These are phyloP conservation scores for Adoxophyes honmai DNA, from an alignment of 1,140 invertebrate genomes.

Conservation along the genomic window DNA sequence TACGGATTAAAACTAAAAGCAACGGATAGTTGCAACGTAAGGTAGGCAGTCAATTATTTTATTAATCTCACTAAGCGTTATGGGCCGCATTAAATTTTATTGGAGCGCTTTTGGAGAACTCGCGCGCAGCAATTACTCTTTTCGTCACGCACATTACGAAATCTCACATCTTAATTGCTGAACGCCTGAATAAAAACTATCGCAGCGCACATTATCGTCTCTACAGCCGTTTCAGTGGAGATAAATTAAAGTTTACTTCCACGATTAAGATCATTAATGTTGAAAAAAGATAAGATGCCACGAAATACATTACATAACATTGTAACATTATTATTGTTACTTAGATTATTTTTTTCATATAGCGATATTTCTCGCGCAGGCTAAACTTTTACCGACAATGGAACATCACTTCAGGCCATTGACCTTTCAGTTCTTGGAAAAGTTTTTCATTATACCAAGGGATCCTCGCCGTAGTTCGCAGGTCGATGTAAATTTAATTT, in stretches of 20 bases:
- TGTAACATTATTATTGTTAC: too few relatives aligned
- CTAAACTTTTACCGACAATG: too few relatives aligned
- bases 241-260: conserved; percentile 2
- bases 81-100: not conserved
- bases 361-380: too few relatives aligned
- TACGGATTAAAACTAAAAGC: too few relatives aligned
- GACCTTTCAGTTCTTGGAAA: too few relatives aligned
- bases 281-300: not conserved
- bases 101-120: conserved; percentile 6
- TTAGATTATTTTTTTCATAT: too few relatives aligned
- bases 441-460: too few relatives aligned
- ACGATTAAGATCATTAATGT: not conserved
- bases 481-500: not conserved
- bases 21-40: not conserved
- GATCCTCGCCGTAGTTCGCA: too few relatives aligned
- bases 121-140: not conserved
- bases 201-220: not conserved
- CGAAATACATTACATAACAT: not conserved
- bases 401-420: too few relatives aligned
- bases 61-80: not conserved
- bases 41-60: not conserved
- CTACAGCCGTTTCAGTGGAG: not conserved
- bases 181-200: not conserved
- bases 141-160: conserved; percentile 8
- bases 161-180: conserved; percentile 8